Evolutionary conservation across 2,797 vertebrate species (phyloP), one percentile per base, ranked within the genome.

Genomic region (Pipistrellus pygmaeus): DNA sequence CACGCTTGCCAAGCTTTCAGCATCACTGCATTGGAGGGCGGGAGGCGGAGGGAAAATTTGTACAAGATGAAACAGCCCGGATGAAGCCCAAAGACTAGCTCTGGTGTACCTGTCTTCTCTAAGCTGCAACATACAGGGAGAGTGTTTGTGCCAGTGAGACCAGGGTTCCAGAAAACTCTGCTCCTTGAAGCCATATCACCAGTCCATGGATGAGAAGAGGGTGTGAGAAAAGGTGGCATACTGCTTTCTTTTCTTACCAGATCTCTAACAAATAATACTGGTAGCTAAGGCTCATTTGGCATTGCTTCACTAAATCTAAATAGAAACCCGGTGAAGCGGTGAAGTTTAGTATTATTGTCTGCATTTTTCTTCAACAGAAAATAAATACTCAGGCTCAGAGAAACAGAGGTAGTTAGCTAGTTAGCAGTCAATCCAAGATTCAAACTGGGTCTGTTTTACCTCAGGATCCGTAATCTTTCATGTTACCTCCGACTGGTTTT

Each of bases 1-100:
- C 20, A 13, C 48, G 57, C 30, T 88, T 96, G 90, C 93, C 96
- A 97, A 77, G 68, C 0, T 25, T 95, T 91, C 82, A 75, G 27
- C 94, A 72, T 92, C n/a, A 14, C 82, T 46, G 15, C 64, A 27
- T 32, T 32, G 17, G 6, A 6, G 44, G n/a, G 62, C 2, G 25
- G 57, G 57, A 25, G 57, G 25, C 11, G 0, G 60, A 62, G 57
- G 18, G 68, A 62, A 93, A 27, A 9, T 73, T 10, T 6, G 1
- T 82, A 53, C 69, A 89, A 75, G 83, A 91, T 94, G 55, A 94
- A 94, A 90, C 89, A 68, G 69, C 32, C 32, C 57, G 9, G 46
- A 53, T 57, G 30, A 64, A 77, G 87, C 83, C 87, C 69, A 53
- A 94, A 82, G 35, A 92, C 85, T 84, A 60, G 2, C 64, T 62